Conservation (phyloP, 2,888 invertebrate species). For the Phengaris alcon region DNA sequence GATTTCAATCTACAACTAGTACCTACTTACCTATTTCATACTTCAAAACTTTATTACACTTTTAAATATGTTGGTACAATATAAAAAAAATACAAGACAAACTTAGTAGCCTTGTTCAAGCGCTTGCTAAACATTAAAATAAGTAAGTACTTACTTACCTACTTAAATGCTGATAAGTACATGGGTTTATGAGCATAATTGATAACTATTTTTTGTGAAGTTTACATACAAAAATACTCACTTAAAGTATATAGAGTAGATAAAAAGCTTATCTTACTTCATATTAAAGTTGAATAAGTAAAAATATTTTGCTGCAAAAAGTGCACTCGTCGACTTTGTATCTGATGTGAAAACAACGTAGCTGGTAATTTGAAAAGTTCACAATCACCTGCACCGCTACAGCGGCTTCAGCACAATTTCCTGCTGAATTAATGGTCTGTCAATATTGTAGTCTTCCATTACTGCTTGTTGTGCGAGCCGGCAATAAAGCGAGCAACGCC, state of each 20-base stretch:
- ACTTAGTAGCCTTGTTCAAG: no score
- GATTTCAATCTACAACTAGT: no score
- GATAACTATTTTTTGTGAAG: no score
- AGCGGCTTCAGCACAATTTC: slow-evolving; percentile 75
- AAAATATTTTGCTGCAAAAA: slow-evolving; percentile 41
- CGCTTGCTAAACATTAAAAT: no score
- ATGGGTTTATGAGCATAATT: no score
- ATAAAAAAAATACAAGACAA: no score
- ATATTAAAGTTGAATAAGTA: neutral
- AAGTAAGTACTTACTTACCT: no score
- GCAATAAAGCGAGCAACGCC: slow-evolving; percentile 68
- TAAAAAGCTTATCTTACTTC: neutral
- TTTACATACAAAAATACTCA: neutral
- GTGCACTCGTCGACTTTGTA: slow-evolving; percentile 44
- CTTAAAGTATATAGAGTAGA: neutral
- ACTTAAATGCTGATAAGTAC: no score
- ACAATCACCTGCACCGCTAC: slow-evolving; percentile 69
- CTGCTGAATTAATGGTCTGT: slow-evolving; percentile 78
- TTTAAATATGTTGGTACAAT: no score
- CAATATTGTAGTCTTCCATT: slow-evolving; percentile 76
- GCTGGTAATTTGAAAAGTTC: slow-evolving; percentile 78
- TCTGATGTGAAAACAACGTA: slow-evolving; percentile 67
- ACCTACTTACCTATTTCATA: no score
- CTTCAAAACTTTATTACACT: no score
- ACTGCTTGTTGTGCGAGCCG: slow-evolving; percentile 71